These are phyloP conservation scores for Tachina lurida DNA, from an alignment of 2,888 invertebrate genomes.

Conservation along the genomic window DNA sequence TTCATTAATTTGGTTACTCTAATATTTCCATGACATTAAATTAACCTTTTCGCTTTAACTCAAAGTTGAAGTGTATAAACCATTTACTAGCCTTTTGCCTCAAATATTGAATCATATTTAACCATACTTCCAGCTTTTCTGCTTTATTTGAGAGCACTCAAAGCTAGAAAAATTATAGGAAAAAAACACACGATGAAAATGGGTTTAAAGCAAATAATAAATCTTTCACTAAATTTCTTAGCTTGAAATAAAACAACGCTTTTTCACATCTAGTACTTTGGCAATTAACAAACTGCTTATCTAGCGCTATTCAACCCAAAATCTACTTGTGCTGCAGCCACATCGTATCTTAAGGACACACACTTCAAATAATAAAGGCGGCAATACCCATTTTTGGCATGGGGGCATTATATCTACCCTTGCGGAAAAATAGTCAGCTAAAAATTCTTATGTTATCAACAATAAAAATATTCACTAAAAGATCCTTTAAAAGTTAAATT, in stretches of 20 bases:
- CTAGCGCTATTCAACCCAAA: conserved; percentile 40
- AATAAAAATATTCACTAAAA: too few species aligned
- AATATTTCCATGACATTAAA: background rate
- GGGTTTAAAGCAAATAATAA: conserved; percentile 55
- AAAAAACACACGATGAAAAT: conserved; percentile 44
- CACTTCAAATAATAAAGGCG: conserved; percentile 11
- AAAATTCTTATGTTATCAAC: too few species aligned
- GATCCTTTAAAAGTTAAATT: too few species aligned
- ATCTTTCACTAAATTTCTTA: conserved; percentile 49
- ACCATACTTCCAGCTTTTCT: conserved; percentile 23
- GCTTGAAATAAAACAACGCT: conserved; percentile 45
- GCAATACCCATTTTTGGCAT: background rate
- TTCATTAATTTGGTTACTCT: background rate
- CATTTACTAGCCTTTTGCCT: conserved; percentile 8
- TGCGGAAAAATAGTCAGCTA: background rate
- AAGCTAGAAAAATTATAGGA: background rate
- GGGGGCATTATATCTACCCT: background rate
- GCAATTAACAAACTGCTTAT: conserved; percentile 68
- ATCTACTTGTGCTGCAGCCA: conserved; percentile 10
- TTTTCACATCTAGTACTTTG: conserved; percentile 58
- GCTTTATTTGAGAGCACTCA: conserved; percentile 26
- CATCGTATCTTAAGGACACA: conserved; percentile 26
- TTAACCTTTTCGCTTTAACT: background rate
- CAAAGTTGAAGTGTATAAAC: background rate
- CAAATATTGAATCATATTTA: conserved; percentile 28